A percentile compares a stretch with the other conserved stretches of the same genome.
Evolutionary conservation across 2,888 invertebrate species (phyloP).

Genomic region (Dilophus febrilis): DNA sequence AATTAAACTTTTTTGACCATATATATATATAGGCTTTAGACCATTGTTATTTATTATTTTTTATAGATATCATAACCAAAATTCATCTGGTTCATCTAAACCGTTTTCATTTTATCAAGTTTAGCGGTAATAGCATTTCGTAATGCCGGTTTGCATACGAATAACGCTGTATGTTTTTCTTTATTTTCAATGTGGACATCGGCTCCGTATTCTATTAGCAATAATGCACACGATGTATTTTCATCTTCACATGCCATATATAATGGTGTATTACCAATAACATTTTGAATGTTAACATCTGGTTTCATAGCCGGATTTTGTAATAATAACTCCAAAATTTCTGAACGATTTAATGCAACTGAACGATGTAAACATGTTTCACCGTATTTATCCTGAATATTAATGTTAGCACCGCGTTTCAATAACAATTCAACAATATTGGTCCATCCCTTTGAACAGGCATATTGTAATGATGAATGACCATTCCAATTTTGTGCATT

Average conservation of each 20-base stretch:
- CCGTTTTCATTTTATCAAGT: background rate
- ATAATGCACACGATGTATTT: constrained; percentile 5
- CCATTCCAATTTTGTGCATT: constrained; percentile 8
- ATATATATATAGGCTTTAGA: no score
- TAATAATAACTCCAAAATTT: constrained; percentile 6
- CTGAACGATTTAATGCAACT: constrained; percentile 6
- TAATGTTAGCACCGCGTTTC: constrained; percentile 6
- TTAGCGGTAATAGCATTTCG: constrained; percentile 4
- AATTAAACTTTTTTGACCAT: no score
- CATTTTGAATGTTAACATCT: constrained; percentile 5
- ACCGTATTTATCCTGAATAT: constrained; percentile 6
- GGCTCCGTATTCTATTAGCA: constrained; percentile 8
- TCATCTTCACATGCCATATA: constrained; percentile 9
- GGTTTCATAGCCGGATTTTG: constrained; percentile 1
- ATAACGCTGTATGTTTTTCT: constrained; percentile 7
- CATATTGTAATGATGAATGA: constrained; percentile 8
- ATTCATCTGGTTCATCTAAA: no score
- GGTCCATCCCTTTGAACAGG: constrained; percentile 8
- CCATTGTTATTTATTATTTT: no score
- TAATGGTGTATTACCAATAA: constrained; percentile 8
- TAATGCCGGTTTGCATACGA: constrained; percentile 8
- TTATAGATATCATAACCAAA: no score
- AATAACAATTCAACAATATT: constrained; percentile 7
- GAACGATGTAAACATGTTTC: constrained; percentile 9
- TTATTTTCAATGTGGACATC: constrained; percentile 6